Conservation (phyloP, 2,888 invertebrate species). For the Pachliopta kotzebuea region DNA sequence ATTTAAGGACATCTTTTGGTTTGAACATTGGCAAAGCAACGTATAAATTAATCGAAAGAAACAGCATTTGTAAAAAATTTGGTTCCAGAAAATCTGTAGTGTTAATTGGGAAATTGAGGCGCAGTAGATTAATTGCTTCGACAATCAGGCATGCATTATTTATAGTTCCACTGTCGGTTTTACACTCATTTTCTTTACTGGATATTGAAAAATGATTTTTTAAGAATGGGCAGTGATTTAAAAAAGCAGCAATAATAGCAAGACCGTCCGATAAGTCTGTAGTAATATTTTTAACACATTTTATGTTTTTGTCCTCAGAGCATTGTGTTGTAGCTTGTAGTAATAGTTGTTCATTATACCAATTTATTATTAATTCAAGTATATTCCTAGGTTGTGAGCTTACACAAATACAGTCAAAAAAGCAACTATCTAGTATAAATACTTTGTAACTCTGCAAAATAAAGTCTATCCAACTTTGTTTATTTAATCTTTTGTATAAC, state of each 20-base stretch:
- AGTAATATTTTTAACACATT: conserved; percentile 67
- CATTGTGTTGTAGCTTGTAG: conserved; percentile 48
- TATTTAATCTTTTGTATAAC: conserved; percentile 60
- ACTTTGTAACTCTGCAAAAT: conserved; percentile 82
- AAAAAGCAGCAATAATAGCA: conserved; percentile 76
- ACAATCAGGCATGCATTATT: conserved; percentile 81
- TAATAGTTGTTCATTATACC: conserved; percentile 61
- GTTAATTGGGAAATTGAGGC: conserved; percentile 76
- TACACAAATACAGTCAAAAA: conserved; percentile 67
- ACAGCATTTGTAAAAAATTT: conserved; percentile 79
- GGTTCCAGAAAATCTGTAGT: conserved; percentile 76
- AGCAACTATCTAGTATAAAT: conserved; percentile 73
- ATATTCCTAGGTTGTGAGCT: conserved; percentile 54
- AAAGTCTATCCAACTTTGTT: conserved; percentile 82
- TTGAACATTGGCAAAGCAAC: conserved; percentile 76
- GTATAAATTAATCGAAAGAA: conserved; percentile 79
- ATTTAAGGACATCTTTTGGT: conserved; percentile 62
- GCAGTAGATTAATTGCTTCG: conserved; percentile 76
- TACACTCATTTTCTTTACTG: conserved; percentile 61
- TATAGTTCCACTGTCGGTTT: conserved; percentile 59
- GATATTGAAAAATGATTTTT: conserved; percentile 63
- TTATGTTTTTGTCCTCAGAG: conserved; percentile 45
- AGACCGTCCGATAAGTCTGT: conserved; percentile 78
- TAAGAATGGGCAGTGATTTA: conserved; percentile 81
- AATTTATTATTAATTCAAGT: conserved; percentile 57